Evolutionary conservation across 2,797 vertebrate species (phyloP).

Genomic region (Chanos chanos): DNA sequence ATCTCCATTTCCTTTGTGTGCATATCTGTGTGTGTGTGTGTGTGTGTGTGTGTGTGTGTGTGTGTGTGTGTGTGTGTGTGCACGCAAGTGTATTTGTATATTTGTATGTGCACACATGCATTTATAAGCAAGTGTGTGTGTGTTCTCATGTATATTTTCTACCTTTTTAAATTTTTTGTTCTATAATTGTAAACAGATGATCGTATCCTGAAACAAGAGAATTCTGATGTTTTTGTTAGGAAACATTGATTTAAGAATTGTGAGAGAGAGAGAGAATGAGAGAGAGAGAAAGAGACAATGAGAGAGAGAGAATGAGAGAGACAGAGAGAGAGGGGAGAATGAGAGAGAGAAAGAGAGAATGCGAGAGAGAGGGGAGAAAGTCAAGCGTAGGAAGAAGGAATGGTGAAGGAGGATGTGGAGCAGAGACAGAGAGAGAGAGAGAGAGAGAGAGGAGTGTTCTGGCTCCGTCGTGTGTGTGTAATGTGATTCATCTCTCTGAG

Average conservation of each 20-base stretch:
- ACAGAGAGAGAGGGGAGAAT: constrained; percentile 21
- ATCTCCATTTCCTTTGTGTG: constrained; percentile 54
- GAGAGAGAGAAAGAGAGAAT: constrained; percentile 13
- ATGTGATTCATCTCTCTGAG: background rate
- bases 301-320: constrained; percentile 1
- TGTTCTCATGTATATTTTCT: no score
- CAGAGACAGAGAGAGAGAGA: background rate
- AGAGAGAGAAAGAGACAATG: no score
- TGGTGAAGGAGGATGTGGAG: no score
- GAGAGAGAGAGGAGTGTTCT: no score
- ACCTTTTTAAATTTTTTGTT: no score
- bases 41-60: constrained; percentile 26
- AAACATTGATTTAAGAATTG: no score
- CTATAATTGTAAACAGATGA: no score
- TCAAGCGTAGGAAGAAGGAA: background rate
- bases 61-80: constrained; percentile 12
- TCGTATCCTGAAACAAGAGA: no score
- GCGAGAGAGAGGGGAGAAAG: background rate
- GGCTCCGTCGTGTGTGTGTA: no score
- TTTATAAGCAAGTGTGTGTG: background rate
- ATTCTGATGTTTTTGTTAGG: no score
- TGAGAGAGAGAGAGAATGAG: constrained; percentile 16
- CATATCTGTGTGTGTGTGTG: constrained; percentile 24
- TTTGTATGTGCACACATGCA: background rate
- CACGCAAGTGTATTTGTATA: no score